phyloP scores from a whole-genome alignment of 1,140 invertebrate genomes.

The Lordiphosa stackelbergi region DNA sequence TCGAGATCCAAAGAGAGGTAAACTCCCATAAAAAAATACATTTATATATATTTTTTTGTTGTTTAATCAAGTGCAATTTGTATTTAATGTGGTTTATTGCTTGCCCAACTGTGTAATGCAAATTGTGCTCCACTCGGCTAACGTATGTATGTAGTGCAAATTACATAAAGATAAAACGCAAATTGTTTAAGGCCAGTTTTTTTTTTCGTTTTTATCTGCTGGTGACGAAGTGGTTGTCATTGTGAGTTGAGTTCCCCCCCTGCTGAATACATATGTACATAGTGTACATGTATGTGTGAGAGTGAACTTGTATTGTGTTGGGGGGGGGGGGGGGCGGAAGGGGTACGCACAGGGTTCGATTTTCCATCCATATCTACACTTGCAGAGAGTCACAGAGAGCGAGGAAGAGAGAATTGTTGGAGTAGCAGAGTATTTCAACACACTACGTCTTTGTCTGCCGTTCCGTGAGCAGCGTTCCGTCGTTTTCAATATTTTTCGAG shows the following conservation, averaged over 20 bases:
- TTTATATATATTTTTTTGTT: constrained; percentile 28
- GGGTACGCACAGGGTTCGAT: constrained; percentile 63
- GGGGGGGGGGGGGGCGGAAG: constrained; percentile 40
- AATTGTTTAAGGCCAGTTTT: constrained; percentile 51
- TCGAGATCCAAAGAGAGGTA: constrained; percentile 33
- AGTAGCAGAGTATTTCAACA: constrained; percentile 57
- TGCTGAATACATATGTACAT: constrained; percentile 33
- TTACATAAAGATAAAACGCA: constrained; percentile 70
- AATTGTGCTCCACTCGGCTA: constrained; percentile 45
- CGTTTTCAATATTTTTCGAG: constrained; percentile 37
- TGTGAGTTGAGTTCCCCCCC: constrained; percentile 50
- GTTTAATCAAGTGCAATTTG: constrained; percentile 43
- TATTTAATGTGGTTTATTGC: constrained; percentile 28
- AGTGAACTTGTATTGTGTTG: constrained; percentile 64
- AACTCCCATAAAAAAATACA: constrained; percentile 52
- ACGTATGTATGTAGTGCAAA: constrained; percentile 53
- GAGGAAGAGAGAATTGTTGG: constrained; percentile 38
- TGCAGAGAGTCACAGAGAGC: constrained; percentile 26
- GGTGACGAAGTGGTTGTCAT: constrained; percentile 73
- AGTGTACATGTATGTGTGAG: constrained; percentile 17
- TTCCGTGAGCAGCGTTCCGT: constrained; percentile 46
- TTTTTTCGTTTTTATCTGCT: constrained; percentile 59
- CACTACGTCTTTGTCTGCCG: constrained; percentile 64
- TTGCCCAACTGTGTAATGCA: constrained; percentile 34
- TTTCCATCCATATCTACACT: constrained; percentile 65